Percentiles rank a stretch among this genome's conserved stretches.
Conservation (phyloP, 2,888 invertebrate genomes). For the Ligdia adustata region DNA sequence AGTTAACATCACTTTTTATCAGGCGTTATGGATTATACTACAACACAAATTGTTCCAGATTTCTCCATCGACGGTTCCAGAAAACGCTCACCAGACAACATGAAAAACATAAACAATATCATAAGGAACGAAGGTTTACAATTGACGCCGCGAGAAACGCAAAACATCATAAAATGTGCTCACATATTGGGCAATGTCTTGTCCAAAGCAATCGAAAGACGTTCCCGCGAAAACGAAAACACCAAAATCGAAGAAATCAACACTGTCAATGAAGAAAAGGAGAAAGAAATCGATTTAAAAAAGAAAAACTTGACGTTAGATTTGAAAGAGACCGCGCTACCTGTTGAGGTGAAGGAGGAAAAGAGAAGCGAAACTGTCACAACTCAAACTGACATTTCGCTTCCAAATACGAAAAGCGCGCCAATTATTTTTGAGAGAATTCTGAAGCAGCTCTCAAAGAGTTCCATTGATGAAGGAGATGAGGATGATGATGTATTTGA, state of each 20-base stretch:
- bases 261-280: conserved; percentile 36
- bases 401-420: conserved; percentile 77
- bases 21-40: conserved; percentile 6
- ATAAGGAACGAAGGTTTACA: conserved; percentile 67
- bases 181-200: conserved; percentile 70
- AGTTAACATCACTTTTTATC: too few species aligned
- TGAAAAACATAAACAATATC: conserved; percentile 57
- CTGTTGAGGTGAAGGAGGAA: conserved; percentile 52
- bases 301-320: conserved; percentile 66
- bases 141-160: conserved; percentile 68
- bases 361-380: conserved; percentile 61
- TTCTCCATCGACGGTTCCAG: conserved; percentile 55
- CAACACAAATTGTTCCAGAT: conserved; percentile 60
- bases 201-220: conserved; percentile 65
- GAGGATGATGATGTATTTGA: conserved; percentile 16
- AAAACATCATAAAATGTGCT: conserved; percentile 73
- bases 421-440: conserved; percentile 78
- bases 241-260: conserved; percentile 42
- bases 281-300: conserved; percentile 43
- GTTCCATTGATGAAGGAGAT: conserved; percentile 59
- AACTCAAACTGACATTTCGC: conserved; percentile 76
- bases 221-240: conserved; percentile 49
- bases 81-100: conserved; percentile 63
- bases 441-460: conserved; percentile 67
- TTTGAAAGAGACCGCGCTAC: conserved; percentile 63